Base-by-base conservation (phyloP, 2,113 vertebrate genomes). In the Pluvianellus socialis region DNA sequence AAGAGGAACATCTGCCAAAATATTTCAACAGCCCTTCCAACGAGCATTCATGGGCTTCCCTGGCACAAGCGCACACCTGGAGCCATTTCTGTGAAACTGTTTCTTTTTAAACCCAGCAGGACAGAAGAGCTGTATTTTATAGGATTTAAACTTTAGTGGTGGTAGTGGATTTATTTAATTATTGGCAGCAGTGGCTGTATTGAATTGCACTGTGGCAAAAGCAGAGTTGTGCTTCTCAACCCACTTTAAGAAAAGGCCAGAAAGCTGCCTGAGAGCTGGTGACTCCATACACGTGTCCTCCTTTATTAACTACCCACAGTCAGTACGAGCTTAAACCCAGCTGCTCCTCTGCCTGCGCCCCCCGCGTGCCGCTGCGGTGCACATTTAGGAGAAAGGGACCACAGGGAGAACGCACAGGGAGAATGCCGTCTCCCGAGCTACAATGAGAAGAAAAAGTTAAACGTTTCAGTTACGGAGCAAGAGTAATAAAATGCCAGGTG, bases 91-190 rank as follows among this genome's bases (percentile, higher is more conserved):
- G n/a, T 12, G 52, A 26, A 88, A 50, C 47, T 28, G 16, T 59
- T 85, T 24, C 62, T 85, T 94, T 85, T 75, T 7, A 65, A 92
- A 52, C 44, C 44, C 86, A 88, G 74, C 71, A 79, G 91, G 85
- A 66, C 52, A 35, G 58, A 88, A 90, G 79, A 94, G 88, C 95
- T 96, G 90, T 61, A 79, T 85, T 94, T 92, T 79, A 79, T 12
- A 55, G 92, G 79, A 33, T 65, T 61, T 76, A 21, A 81, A 45
- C 67, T 88, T 90, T 93, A 85, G 19, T 24, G 52, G 84, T 63
- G 44, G 62, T 5, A 44, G 66, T 49, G 82, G 81, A 76, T 96
- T 85, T 86, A 42, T 90, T 86, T 85, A 71, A 88, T 35, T 85
- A 38, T 38, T 24, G 52, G 84, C 59, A 49, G 62, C 4, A 40